Base-by-base conservation (phyloP, 2,888 invertebrate genomes). In the Desoria tigrina region DNA sequence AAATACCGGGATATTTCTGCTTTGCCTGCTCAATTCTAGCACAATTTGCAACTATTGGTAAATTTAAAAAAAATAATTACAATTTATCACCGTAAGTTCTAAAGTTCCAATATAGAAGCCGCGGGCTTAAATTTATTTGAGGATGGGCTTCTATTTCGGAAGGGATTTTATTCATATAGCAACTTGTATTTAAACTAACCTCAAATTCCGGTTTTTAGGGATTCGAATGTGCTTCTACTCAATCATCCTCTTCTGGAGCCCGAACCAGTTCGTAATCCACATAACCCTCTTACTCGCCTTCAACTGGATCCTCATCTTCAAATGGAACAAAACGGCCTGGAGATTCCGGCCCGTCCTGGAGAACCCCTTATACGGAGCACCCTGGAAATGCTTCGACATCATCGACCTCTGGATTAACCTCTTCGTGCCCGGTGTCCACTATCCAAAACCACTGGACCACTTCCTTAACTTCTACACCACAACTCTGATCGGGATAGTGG, bases 141-240 rank as follows among this genome's bases (percentile, higher is more conserved):
- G 6, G 4, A 32, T n/a, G 42, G 42, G 32, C 28, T 57, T 6
- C 23, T 18, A 16, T 16, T 9, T 32, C 16, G 1, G 32, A 27
- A 56, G 21, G 21, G 9, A 37, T 56, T 56, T 27, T 2, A 7
- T 56, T 2, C 7, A 28, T 7, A 18, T 28, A 26, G 1, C 23
- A 11, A 16, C 42, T 39, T 49, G 49, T n/a, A 9, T 49, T 16
- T 23, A 23, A 49, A 23, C 11, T 32, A n/a, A n/a, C n/a, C n/a
- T n/a, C n/a, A n/a, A n/a, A n/a, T n/a, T n/a, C n/a, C n/a, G 32
- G 4, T 32, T 32, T 39, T 14, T 21, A 63, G 63, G 58, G 11
- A 64, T 64, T 24, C 64, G 64, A 14, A 59, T 64, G 14, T 64
- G 64, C 37, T 64, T 64, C 18, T 64, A 59, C 37, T 64, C 64